Base-by-base conservation (phyloP, 1,140 invertebrate genomes). In the Caenorhabditis brenneri region DNA sequence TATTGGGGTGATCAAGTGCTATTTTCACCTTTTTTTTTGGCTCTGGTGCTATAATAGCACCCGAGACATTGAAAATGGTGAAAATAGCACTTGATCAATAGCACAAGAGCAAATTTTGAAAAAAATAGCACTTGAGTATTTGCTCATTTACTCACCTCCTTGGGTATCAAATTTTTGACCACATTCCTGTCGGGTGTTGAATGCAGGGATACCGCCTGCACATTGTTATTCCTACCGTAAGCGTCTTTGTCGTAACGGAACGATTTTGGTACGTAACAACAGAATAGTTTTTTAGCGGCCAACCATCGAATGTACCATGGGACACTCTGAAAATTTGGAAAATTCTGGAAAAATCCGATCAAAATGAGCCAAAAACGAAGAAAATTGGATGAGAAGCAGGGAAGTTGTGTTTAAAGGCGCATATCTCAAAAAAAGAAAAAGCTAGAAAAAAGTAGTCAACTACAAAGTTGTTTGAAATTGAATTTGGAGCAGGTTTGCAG, bases 201-300 rank as follows among this genome's bases (percentile, higher is more conserved):
- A 60, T 88, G 88, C 48, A 86, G 82, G 5, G 83, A 85, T 27
- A 65, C 84, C 27, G 65, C 82, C 39, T 87, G 84, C 19, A 90
- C 84, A 69, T 85, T 88, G 27, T 90, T 87, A 80, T 88, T 89
- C 29, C 84, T 85, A 19, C 84, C 81, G 53, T 79, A 83, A 12
- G 88, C 90, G 22, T 87, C 88, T 82, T 91, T 89, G 51, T 89
- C 86, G 27, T 88, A 69, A 19, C 90, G 80, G 27, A 91, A 80
- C n/a, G 84, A 78, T 51, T 79, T 78, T 36, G 88, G 88, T 12
- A 86, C 89, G 82, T 91, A 89, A 74, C 88, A 89, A 82, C 88
- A 89, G 65, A 91, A 88, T 12, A 89, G 79, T 60, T 91, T 82
- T 80, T 89, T 89, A n/a, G 90, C 88, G 31, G 85, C 86, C 12